Conservation (phyloP, 2,113 vertebrate species). For the Talpa occidentalis region DNA sequence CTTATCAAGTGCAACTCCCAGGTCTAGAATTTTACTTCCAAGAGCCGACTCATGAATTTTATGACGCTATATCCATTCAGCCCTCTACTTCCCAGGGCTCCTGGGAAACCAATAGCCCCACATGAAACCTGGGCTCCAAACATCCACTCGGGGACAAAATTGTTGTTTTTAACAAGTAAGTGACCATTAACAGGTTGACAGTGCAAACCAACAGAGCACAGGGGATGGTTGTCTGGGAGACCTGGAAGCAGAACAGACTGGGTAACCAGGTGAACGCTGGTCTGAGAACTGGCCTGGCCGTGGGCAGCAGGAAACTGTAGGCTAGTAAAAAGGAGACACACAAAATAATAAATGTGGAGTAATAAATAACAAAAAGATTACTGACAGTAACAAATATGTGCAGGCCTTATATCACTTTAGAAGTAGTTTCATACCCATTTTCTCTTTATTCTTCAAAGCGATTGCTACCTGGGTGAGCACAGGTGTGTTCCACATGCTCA, state of each 20-base stretch:
- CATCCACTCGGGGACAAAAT: background rate
- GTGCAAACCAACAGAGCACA: background rate
- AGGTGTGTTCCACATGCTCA: background rate
- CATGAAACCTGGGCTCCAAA: background rate
- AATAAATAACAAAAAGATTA: background rate
- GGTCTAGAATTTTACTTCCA: background rate
- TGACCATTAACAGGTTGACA: background rate
- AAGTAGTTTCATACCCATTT: background rate
- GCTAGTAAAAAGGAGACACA: background rate
- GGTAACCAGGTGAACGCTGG: background rate
- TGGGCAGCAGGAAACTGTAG: background rate
- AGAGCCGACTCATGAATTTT: background rate
- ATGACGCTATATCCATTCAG: background rate
- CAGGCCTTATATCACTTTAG: background rate
- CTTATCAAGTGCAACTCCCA: background rate
- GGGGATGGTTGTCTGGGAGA: background rate
- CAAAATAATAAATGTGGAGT: background rate
- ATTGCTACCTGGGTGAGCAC: background rate
- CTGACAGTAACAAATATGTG: background rate
- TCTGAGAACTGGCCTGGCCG: background rate
- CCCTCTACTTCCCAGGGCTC: background rate
- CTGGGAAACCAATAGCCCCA: background rate
- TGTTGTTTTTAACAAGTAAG: background rate
- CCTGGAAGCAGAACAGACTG: background rate
- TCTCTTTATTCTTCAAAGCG: conserved; percentile 14